phyloP scores from a whole-genome alignment of 2,113 vertebrate genomes.

The Hippopotamus amphibius region DNA sequence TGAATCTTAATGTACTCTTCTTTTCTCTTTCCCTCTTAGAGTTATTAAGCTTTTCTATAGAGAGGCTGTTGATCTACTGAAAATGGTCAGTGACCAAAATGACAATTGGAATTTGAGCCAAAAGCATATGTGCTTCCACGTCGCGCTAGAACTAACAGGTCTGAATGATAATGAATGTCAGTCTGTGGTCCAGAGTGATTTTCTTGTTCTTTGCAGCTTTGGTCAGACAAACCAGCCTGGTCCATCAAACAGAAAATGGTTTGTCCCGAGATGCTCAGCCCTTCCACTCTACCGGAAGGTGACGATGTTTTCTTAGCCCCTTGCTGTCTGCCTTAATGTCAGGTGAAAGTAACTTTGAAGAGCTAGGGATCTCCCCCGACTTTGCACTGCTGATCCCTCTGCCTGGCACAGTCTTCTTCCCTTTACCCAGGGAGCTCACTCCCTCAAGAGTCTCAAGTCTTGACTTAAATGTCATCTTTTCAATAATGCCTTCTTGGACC shows the following conservation, averaged over 20 bases:
- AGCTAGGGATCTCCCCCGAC: not conserved
- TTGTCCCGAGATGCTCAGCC: not conserved
- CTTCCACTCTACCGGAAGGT: not conserved
- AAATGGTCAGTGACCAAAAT: not conserved
- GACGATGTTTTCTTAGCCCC: not conserved
- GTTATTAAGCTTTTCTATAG: not conserved
- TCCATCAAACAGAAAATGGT: not conserved
- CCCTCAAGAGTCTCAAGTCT: not conserved
- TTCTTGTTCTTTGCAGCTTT: not conserved
- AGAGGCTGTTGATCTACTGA: not conserved
- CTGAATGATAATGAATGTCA: not conserved
- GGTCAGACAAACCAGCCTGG: not conserved
- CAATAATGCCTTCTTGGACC: not conserved
- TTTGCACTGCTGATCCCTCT: not conserved
- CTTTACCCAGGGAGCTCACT: not conserved
- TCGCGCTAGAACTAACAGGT: not conserved
- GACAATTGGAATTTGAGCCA: not conserved
- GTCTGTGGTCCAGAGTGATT: not conserved
- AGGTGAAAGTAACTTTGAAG: not conserved
- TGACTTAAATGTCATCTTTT: not conserved
- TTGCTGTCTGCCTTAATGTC: not conserved
- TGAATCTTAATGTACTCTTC: not conserved
- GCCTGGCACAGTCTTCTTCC: not conserved
- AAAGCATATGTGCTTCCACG: not conserved
- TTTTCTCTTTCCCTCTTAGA: not conserved